A percentile compares a stretch with the other conserved stretches of the same genome.
Evolutionary conservation across 64 coral and sea anemone species (phyloP).

Genomic region (Orbicella faveolata): DNA sequence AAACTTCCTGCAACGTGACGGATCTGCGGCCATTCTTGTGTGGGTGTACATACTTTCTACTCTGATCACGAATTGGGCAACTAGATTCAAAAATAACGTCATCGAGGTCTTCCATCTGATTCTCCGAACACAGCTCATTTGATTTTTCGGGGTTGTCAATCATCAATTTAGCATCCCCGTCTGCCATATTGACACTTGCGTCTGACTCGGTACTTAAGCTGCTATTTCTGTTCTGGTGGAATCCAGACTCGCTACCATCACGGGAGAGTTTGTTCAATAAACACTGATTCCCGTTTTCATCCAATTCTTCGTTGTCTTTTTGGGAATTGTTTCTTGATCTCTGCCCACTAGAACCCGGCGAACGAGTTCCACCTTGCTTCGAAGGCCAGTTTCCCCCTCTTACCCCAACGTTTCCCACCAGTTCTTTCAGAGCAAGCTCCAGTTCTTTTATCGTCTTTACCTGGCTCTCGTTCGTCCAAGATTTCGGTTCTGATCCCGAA

Average conservation of each 20-base stretch:
- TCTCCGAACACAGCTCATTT: not conserved
- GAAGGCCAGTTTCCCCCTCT: not conserved
- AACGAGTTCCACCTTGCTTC: not conserved
- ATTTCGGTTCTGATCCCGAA: not conserved
- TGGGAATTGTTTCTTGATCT: constrained; percentile 14
- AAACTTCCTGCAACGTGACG: constrained; percentile 21
- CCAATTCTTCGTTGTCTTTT: constrained; percentile 9
- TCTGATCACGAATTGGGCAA: not conserved
- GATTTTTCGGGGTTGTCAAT: constrained; percentile 6
- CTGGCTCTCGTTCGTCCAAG: constrained; percentile 4
- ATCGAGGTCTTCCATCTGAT: constrained; percentile 3
- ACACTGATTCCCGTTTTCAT: not conserved
- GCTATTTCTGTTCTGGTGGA: not conserved
- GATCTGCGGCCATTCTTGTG: not conserved
- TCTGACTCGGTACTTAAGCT: constrained; percentile 22
- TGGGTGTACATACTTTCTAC: not conserved
- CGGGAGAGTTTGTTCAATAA: not conserved
- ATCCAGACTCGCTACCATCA: not conserved
- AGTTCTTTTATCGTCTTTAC: constrained; percentile 36
- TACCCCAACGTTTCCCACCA: constrained; percentile 30
- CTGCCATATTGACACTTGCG: constrained; percentile 8
- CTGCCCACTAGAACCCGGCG: not conserved
- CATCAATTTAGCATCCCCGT: not conserved
- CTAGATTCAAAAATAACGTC: constrained; percentile 20
- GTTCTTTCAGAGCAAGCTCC: constrained; percentile 32